Base-by-base conservation (phyloP, 2,113 vertebrate species). In the Caranx ignobilis region DNA sequence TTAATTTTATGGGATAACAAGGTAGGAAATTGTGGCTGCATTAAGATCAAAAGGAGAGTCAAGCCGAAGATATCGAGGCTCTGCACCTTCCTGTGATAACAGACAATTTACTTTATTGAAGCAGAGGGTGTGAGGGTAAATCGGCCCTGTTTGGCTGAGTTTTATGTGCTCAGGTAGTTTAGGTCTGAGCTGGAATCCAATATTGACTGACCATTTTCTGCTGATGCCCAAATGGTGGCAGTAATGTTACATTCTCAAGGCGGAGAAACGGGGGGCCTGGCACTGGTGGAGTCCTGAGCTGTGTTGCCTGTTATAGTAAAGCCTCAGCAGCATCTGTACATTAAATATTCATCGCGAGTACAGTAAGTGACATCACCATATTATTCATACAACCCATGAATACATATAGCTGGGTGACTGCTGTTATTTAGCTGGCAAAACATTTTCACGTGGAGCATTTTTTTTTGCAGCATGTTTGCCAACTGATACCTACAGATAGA, bases 171-270 rank as follows among this genome's bases (percentile, higher is more conserved):
- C 68, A 34, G 50, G 32, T 18, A 18, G 18, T 60, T 66, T 6
- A 52, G 16, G 34, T n/a, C 35, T 50, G 34, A 68, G 48, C 26
- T 67, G 12, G 31, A 0, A 56, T 50, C 57, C 64, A 78, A 78
- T 60, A 81, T 65, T 59, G 3, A 65, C 55, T 15, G 72, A 69
- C 11, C 54, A 87, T 76, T 85, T 88, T 80, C 39, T 19, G 32
- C 56, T 43, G 35, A 26, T 9, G 75, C 63, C 88, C 91, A 87
- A 91, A 72, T 57, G 91, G 88, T 85, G 91, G 91, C 89, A 91
- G 88, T 86, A 82, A 87, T 48, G 89, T 60, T 76, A 79, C 77
- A 71, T 41, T 16, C 39, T 69, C n/a, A 19, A 26, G 50, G 50
- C 75, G 75, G 68, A 21, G 55, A 26, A 18, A 41, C 13, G 8